A percentile compares a stretch with the other conserved stretches of the same genome.
Evolutionary conservation across 2,888 invertebrate genomes (phyloP).

Genomic region (Hypolimnas misippus): DNA sequence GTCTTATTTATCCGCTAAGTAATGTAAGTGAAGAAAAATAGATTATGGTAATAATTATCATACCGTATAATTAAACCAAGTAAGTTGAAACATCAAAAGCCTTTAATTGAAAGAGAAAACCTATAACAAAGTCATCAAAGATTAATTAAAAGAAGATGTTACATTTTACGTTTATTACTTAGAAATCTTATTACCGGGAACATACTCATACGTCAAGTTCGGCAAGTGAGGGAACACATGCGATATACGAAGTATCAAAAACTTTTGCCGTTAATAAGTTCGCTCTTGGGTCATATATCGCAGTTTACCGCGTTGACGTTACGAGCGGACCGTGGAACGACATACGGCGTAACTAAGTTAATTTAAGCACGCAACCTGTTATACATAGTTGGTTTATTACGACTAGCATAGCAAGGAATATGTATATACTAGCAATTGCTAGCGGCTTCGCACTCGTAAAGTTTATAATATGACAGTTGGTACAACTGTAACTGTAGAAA

Average conservation of each 20-base stretch:
- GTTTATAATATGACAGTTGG: too few relatives aligned
- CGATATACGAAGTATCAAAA: slow-evolving; percentile 44
- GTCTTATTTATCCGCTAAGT: too few relatives aligned
- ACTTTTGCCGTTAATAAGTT: slow-evolving; percentile 49
- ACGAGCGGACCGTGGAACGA: slow-evolving; percentile 22
- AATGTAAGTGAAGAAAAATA: too few relatives aligned
- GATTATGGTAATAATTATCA: not conserved
- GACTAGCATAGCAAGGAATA: not conserved
- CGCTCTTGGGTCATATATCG: slow-evolving; percentile 39
- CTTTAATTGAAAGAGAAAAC: not conserved
- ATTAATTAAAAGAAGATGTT: slow-evolving; percentile 1
- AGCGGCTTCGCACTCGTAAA: too few relatives aligned
- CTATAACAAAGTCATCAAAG: not conserved
- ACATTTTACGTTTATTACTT: slow-evolving; percentile 3
- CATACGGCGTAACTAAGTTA: slow-evolving; percentile 12
- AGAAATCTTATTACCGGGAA: not conserved
- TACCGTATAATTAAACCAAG: not conserved
- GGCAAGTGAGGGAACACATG: slow-evolving; percentile 36
- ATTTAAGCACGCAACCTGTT: slow-evolving; percentile 8
- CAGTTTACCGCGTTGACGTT: slow-evolving; percentile 39
- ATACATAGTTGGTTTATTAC: slow-evolving; percentile 3
- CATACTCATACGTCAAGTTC: slow-evolving; percentile 19
- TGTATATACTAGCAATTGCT: too few relatives aligned
- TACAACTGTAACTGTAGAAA: too few relatives aligned
- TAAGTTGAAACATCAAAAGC: not conserved